These are phyloP conservation scores for Seriola quinqueradiata DNA, from an alignment of 2,113 vertebrate species.

Conservation along the genomic window DNA sequence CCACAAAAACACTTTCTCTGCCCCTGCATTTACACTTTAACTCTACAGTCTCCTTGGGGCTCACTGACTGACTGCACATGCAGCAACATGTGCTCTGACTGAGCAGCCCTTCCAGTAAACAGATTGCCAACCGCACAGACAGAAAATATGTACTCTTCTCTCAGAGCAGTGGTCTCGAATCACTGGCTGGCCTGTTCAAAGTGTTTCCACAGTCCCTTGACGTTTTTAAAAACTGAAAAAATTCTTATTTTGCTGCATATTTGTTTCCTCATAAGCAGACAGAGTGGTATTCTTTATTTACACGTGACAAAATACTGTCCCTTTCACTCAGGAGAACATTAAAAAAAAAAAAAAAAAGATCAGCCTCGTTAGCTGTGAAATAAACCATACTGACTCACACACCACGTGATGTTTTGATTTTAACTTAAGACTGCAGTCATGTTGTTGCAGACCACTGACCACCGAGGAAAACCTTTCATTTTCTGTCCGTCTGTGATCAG, in stretches of 20 bases:
- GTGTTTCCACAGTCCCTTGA: slow-evolving; percentile 81
- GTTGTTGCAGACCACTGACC: slow-evolving; percentile 55
- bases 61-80: slow-evolving; percentile 77
- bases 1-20: slow-evolving; percentile 69
- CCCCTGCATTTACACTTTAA: slow-evolving; percentile 54
- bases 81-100: slow-evolving; percentile 79
- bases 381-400: slow-evolving; percentile 49
- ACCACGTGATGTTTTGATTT: slow-evolving; percentile 65
- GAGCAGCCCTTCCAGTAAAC: slow-evolving; percentile 83
- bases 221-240: slow-evolving; percentile 62
- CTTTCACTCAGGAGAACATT: slow-evolving; percentile 61
- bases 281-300: slow-evolving; percentile 72
- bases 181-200: slow-evolving; percentile 84
- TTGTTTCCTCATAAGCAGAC: slow-evolving; percentile 71
- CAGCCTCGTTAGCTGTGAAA: slow-evolving; percentile 55
- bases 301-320: slow-evolving; percentile 63
- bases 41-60: slow-evolving; percentile 57
- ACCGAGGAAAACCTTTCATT: slow-evolving; percentile 59
- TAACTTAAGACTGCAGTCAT: slow-evolving; percentile 42
- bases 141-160: slow-evolving; percentile 85
- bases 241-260: slow-evolving; percentile 71
- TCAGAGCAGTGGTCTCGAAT: slow-evolving; percentile 74
- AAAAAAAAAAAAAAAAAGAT: slow-evolving; percentile 46
- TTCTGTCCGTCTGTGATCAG: slow-evolving; percentile 32
- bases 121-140: slow-evolving; percentile 84